These are phyloP conservation scores for Spatulosminthurus flaviceps DNA, from an alignment of 2,888 invertebrate species.

Conservation along the genomic window DNA sequence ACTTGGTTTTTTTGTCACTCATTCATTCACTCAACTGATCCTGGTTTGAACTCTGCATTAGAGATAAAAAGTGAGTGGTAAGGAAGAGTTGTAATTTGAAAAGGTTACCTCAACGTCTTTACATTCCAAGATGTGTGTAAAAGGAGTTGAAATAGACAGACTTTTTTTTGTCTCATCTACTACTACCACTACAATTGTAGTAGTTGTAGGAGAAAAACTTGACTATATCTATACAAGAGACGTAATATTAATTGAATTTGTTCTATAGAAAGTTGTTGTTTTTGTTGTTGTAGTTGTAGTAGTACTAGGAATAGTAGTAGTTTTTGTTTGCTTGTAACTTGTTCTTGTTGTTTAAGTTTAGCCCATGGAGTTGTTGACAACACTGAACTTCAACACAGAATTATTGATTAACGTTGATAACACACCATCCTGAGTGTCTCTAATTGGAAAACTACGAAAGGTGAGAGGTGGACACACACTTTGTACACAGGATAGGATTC, in stretches of 20 bases:
- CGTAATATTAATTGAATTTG: slow-evolving; percentile 7
- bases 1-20: no score
- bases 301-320: no score
- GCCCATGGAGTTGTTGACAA: background rate
- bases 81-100: slow-evolving; percentile 3
- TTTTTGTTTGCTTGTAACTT: no score
- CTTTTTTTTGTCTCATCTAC: background rate
- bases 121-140: slow-evolving; percentile 8
- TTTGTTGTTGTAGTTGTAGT: background rate
- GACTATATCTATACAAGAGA: background rate
- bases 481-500: slow-evolving; percentile 51
- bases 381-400: slow-evolving; percentile 5
- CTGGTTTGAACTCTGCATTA: background rate
- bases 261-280: background rate
- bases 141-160: slow-evolving; percentile 9
- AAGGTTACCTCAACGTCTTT: slow-evolving; percentile 2
- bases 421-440: slow-evolving; percentile 16
- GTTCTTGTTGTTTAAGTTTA: background rate
- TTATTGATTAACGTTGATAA: slow-evolving; percentile 4
- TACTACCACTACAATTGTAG: background rate
- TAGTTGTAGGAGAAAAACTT: background rate
- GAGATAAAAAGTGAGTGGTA: background rate
- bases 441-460: slow-evolving; percentile 33
- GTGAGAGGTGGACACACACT: slow-evolving; percentile 53
- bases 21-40: background rate